Evolutionary conservation across 2,113 vertebrate species (phyloP), one percentile per base, ranked within the genome.

Genomic region (Mesocricetus auratus): DNA sequence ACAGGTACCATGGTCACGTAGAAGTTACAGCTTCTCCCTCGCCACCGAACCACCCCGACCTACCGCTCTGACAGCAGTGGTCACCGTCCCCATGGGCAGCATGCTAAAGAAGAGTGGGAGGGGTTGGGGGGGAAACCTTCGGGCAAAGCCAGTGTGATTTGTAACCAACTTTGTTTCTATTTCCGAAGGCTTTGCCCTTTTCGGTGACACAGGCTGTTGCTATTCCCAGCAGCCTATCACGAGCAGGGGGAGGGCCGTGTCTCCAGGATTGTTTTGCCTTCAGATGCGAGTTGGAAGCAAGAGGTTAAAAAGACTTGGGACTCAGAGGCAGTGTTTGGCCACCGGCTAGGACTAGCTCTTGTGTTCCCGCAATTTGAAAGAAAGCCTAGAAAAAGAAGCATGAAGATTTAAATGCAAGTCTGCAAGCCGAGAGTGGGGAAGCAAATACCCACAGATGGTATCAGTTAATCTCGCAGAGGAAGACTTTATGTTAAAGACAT

Each of bases 111-210:
- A 95, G 97, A 96, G 29, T 60, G 56, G 56, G 71, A 77, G 73
- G 73, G 47, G 68, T 36, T 56, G 50, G 58, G 89, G 83, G 79
- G 64, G n/a, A 53, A 82, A 90, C 89, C 91, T 97, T 97, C 98
- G 45, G 0, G 97, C 81, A 96, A 97, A 97, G 96, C 97, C 97
- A 66, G 95, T 98, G 98, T 98, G 98, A 97, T 97, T 98, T 94
- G 97, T 94, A 97, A 98, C 97, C 96, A 99, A 98, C 98, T 99
- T 99, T 98, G 98, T 98, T 98, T 98, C 98, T 98, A 98, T 98
- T 99, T 98, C 98, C 97, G 98, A 98, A 98, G 98, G 98, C 98
- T 98, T 98, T 98, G 98, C 98, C 98, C 98, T 98, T 98, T 97
- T 88, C 97, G 47, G 98, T 98, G 98, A 98, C 98, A 98, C 98